phyloP scores from a whole-genome alignment of 2,797 vertebrate genomes.

The Emys orbicularis region DNA sequence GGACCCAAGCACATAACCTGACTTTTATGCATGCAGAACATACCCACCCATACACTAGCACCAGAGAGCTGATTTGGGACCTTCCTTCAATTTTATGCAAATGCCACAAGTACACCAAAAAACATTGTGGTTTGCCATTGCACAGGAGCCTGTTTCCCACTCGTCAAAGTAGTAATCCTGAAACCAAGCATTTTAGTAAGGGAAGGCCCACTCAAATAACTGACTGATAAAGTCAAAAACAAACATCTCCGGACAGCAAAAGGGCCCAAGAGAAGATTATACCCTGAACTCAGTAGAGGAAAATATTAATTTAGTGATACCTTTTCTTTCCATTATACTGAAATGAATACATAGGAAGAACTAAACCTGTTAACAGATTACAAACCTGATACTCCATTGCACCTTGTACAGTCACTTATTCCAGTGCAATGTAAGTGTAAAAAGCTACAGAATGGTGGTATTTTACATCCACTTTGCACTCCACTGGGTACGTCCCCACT shows the following conservation, averaged over 20 bases:
- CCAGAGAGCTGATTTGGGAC: background rate
- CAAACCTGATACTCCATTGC: background rate
- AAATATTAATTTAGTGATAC: background rate
- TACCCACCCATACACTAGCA: background rate
- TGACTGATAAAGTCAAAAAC: background rate
- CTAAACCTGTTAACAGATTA: background rate
- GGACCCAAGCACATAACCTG: background rate
- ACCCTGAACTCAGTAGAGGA: background rate
- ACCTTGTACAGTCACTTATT: background rate
- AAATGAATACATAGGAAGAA: slow-evolving; percentile 1
- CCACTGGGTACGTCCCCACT: background rate
- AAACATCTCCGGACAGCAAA: background rate
- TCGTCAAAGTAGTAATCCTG: background rate
- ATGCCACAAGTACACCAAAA: background rate
- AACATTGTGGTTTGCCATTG: background rate
- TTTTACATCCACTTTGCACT: background rate
- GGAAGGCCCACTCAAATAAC: slow-evolving; percentile 36
- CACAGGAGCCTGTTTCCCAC: background rate
- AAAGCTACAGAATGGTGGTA: background rate
- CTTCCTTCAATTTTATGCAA: background rate
- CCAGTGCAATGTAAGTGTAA: background rate
- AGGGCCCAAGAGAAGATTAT: background rate
- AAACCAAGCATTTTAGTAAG: background rate
- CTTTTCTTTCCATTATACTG: background rate
- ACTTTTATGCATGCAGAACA: background rate